Percentiles rank a stretch among this genome's conserved stretches.
phyloP scores from a whole-genome alignment of 2,888 invertebrate species.

The Apantesis nais region DNA sequence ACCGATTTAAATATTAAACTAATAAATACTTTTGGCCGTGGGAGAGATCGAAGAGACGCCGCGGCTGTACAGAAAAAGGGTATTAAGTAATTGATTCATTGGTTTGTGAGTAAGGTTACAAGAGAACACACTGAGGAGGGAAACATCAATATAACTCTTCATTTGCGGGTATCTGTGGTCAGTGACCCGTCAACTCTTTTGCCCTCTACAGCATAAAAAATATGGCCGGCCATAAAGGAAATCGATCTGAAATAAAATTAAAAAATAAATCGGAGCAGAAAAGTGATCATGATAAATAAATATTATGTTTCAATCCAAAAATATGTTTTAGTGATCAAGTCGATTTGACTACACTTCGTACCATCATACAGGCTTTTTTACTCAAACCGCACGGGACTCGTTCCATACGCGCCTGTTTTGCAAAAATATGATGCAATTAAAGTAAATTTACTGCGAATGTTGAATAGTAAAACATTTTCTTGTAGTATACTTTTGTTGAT shows the following conservation, averaged over 20 bases:
- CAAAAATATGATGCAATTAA: conserved; percentile 67
- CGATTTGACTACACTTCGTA: conserved; percentile 40
- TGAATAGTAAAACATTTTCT: conserved; percentile 33
- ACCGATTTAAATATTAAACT: too few relatives aligned
- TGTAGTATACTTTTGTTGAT: conserved; percentile 30
- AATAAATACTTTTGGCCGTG: too few relatives aligned
- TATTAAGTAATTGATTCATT: background rate
- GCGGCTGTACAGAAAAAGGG: background rate
- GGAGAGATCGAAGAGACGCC: too few relatives aligned
- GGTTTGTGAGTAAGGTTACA: too few relatives aligned
- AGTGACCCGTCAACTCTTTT: too few relatives aligned
- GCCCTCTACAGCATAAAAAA: too few relatives aligned
- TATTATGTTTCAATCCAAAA: background rate
- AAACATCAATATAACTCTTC: background rate
- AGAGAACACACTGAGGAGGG: too few relatives aligned
- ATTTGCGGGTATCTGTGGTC: too few relatives aligned
- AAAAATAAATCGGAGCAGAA: background rate
- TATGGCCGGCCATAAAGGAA: background rate
- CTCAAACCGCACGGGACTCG: conserved; percentile 55
- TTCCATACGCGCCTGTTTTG: conserved; percentile 55
- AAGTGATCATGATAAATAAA: background rate
- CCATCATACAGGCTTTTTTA: conserved; percentile 33
- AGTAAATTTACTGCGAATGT: conserved; percentile 48
- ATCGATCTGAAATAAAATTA: background rate
- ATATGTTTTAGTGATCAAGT: background rate